Evolutionary conservation across 2,113 vertebrate genomes (phyloP).

Genomic region (Corythaeola cristata): DNA sequence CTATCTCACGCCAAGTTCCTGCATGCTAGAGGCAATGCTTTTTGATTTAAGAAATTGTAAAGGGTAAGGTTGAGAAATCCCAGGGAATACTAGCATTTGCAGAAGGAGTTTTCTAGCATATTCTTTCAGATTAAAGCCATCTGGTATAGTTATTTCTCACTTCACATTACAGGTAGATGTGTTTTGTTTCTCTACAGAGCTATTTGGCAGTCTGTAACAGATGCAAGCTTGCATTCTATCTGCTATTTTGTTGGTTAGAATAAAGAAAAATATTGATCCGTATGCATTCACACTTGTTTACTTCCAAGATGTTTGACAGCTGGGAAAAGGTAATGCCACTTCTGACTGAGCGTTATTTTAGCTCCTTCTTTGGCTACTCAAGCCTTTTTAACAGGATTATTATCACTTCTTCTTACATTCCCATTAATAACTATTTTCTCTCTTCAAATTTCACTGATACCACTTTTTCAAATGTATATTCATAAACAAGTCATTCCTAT

Average conservation of each 20-base stretch:
- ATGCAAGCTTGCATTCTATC: not conserved
- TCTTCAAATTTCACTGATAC: not conserved
- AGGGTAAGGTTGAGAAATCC: not conserved
- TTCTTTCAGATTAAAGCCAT: not conserved
- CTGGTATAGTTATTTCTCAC: not conserved
- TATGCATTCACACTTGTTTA: not conserved
- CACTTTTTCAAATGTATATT: not conserved
- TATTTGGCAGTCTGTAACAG: not conserved
- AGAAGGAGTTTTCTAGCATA: not conserved
- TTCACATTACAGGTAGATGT: not conserved
- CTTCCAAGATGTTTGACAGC: not conserved
- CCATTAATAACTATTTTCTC: not conserved
- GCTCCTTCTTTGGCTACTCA: not conserved
- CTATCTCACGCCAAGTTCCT: not conserved
- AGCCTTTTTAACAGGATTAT: not conserved
- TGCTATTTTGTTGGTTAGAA: not conserved
- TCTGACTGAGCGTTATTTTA: not conserved
- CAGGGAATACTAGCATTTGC: not conserved
- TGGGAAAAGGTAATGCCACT: not conserved
- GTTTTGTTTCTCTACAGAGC: not conserved
- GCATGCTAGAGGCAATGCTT: not conserved
- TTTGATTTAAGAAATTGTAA: not conserved
- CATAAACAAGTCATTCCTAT: not conserved
- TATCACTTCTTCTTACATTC: not conserved
- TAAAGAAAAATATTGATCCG: not conserved